Percentiles rank a stretch among this genome's conserved stretches.
These are phyloP conservation scores for Amphilophus citrinellus DNA, from an alignment of 2,113 vertebrate genomes.

Conservation along the genomic window DNA sequence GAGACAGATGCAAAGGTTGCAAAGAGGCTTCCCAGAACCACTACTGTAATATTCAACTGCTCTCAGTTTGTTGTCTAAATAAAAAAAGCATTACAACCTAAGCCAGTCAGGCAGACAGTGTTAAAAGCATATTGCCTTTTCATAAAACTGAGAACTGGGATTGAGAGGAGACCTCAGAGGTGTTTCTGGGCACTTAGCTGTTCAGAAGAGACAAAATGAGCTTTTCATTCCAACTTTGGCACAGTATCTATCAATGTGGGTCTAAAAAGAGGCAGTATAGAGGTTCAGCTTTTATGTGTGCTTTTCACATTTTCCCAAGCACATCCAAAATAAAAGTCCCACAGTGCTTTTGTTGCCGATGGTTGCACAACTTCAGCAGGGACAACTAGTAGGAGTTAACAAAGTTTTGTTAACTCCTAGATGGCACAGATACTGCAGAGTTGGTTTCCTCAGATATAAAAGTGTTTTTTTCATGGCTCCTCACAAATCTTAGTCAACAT, in stretches of 20 bases:
- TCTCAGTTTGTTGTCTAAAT: slow-evolving; percentile 21
- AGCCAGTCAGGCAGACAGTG: slow-evolving; percentile 42
- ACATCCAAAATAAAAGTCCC: slow-evolving; percentile 66
- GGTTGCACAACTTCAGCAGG: slow-evolving; percentile 65
- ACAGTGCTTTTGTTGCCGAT: slow-evolving; percentile 73
- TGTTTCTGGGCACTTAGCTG: slow-evolving; percentile 61
- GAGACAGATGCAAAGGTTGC: neutral
- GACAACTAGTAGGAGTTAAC: neutral
- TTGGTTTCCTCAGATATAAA: neutral
- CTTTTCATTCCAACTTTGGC: slow-evolving; percentile 80
- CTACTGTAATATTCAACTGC: slow-evolving; percentile 9
- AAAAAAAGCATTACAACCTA: slow-evolving; percentile 44
- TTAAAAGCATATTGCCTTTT: slow-evolving; percentile 71
- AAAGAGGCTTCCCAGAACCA: neutral
- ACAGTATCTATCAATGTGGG: slow-evolving; percentile 59
- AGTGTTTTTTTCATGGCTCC: neutral
- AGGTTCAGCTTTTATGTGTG: slow-evolving; percentile 70
- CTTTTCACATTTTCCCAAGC: slow-evolving; percentile 79
- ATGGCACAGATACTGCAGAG: neutral
- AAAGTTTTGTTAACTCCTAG: slow-evolving; percentile 27
- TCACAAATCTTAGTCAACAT: neutral
- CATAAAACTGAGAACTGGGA: slow-evolving; percentile 63
- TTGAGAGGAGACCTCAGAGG: slow-evolving; percentile 59
- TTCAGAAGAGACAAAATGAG: slow-evolving; percentile 75
- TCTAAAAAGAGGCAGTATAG: slow-evolving; percentile 66